Evolutionary conservation across 2,888 invertebrate species (phyloP).

Genomic region (Nematopogon swammerdamellus): DNA sequence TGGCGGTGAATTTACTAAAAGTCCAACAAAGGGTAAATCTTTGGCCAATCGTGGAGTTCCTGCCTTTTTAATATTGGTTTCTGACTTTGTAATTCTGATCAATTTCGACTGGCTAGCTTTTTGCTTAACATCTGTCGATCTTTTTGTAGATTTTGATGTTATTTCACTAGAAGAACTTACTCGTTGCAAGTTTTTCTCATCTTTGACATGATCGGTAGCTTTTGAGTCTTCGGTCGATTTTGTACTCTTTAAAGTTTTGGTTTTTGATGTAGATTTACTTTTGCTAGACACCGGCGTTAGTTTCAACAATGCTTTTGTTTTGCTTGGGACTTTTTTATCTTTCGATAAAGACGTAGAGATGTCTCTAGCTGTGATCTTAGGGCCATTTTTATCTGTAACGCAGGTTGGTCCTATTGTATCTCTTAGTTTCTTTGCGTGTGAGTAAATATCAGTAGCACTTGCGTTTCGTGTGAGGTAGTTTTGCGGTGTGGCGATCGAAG

Average conservation of each 20-base stretch:
- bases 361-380: neutral
- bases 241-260: neutral
- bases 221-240: neutral
- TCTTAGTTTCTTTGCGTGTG: conserved; percentile 4
- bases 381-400: neutral
- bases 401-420: neutral
- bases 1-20: conserved; percentile 36
- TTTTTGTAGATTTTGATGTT: neutral
- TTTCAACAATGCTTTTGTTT: too few relatives aligned
- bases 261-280: neutral
- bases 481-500: conserved; percentile 26
- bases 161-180: neutral
- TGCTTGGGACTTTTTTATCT: too few relatives aligned
- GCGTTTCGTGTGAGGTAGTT: conserved; percentile 28
- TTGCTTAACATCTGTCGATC: neutral
- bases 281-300: neutral
- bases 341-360: neutral
- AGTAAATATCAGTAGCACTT: conserved; percentile 33
- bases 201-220: neutral
- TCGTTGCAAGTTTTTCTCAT: neutral
- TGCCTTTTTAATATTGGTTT: neutral
- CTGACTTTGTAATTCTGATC: neutral
- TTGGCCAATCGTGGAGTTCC: conserved; percentile 11
- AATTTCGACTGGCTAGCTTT: neutral
- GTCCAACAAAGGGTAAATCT: conserved; percentile 21